Base-by-base conservation (phyloP, 1,140 invertebrate genomes). In the Venturia canescens region DNA sequence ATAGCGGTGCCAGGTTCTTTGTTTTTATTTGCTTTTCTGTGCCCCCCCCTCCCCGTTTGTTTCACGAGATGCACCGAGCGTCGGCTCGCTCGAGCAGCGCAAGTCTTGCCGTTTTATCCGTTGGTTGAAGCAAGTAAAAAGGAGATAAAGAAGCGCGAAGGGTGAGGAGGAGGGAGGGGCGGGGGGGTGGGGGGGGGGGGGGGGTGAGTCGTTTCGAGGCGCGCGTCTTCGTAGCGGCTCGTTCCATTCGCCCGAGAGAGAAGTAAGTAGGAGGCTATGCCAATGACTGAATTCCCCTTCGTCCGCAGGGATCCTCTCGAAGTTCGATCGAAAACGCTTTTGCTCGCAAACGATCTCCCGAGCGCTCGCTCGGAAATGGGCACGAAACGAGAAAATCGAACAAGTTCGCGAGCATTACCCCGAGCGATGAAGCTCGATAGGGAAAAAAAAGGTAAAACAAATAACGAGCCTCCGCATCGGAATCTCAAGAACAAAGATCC, bases 211-310 rank as follows among this genome's bases (percentile, higher is more conserved):
- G 60, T 63, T 53, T n/a, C 50, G 50, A 53, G 50, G 86, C 87
- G 83, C 80, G 86, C 83, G 84, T 87, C 82, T 86, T 78, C 78
- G 67, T 83, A 85, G 82, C 60, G 29, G 57, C 79, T 82, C 78
- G 81, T 80, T 78, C 69, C 80, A 74, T 80, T 72, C 72, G 63
- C 2, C 5, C 26, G 21, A 63, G 60, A 63, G 60, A 63, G 60
- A 63, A 23, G 27, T 3, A 3, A 53, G 15, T 5, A 11, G 11
- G 50, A 34, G 31, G 13, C 7, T 3, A 27, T 63, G 23, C 60
- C 60, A 63, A 63, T 63, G 15, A 63, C 60, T 27, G 16, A 23
- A 63, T 63, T 63, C 11, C 3, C 11, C 1, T 26, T 26, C 3
- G 21, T 26, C 23, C 60, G 15, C 26, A 63, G n/a, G n/a, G 3